Base-by-base conservation (phyloP, 2,113 vertebrate genomes). In the Colinus virginianus region DNA sequence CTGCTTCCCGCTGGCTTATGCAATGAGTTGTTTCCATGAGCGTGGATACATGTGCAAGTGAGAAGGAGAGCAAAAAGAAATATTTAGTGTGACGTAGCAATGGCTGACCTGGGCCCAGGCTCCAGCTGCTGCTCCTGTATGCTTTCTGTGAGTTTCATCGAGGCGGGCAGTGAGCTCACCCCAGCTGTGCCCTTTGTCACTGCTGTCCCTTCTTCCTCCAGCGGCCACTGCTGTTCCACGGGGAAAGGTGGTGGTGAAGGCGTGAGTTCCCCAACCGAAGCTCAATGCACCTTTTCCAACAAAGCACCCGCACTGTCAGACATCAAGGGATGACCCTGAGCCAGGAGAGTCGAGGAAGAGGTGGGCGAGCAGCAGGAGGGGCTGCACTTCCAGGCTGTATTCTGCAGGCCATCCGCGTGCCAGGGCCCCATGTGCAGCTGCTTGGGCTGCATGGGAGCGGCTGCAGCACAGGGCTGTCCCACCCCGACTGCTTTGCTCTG, bases 201-300 rank as follows among this genome's bases (percentile, higher is more conserved):
- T 1, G 0, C 1, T 3, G 40, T 55, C 40, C 43, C 45, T 45
- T 63, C 55, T 79, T 82, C 45, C 67, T 53, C 74, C 58, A 36
- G 53, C 0, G 1, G 42, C n/a, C 61, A 64, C 61, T 2, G 3
- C 48, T 19, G 23, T 89, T 58, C 40, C 14, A 0, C 1, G 4
- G 64, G 64, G 26, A 51, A 84, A n/a, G 4, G 38, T 4, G 0
- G 15, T 26, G 68, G 68, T 0, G 6, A 70, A 77, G 67, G 48
- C 2, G 4, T 5, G 2, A 1, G 5, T 53, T 42, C 40, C 72
- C 40, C 3, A 2, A 32, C 36, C 20, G 70, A 88, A 56, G 48
- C 63, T 43, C 49, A 67, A 69, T 9, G 34, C 74, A 61, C n/a
- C 40, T 49, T 84, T 3, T 14, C 64, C 3, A 2, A 62, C 0